Percentiles rank a stretch among this genome's conserved stretches.
Conservation (phyloP, 2,888 invertebrate genomes). For the Hoplodrina ambigua region DNA sequence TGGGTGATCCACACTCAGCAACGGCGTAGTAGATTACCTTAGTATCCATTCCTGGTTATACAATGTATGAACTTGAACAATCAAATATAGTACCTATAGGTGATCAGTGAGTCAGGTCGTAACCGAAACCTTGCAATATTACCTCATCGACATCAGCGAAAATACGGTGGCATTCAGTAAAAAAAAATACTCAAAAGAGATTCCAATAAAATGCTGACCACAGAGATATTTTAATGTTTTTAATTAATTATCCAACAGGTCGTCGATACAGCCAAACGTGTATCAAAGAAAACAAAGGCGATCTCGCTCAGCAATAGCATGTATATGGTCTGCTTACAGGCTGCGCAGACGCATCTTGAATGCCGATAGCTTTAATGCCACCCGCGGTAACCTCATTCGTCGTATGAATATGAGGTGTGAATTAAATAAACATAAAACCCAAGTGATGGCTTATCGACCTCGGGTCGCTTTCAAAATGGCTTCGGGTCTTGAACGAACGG, state of each 20-base stretch:
- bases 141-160: conserved; percentile 10
- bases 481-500: conserved; percentile 37
- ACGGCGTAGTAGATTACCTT: not conserved
- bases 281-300: conserved; percentile 67
- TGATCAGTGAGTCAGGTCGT: conserved; percentile 23
- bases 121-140: conserved; percentile 25
- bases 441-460: conserved; percentile 58
- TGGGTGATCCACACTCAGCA: conserved; percentile 1
- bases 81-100: not conserved
- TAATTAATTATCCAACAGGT: conserved; percentile 20
- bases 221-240: conserved; percentile 21
- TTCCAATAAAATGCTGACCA: conserved; percentile 15
- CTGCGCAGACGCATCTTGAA: conserved; percentile 69
- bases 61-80: conserved; percentile 25
- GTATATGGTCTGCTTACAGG: conserved; percentile 79
- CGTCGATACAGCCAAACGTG: conserved; percentile 44
- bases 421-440: conserved; percentile 66
- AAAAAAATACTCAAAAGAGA: too few relatives aligned
- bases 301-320: conserved; percentile 69
- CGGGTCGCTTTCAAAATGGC: conserved; percentile 58
- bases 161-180: conserved; percentile 1
- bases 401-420: conserved; percentile 68
- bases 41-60: conserved; percentile 8
- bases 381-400: conserved; percentile 61
- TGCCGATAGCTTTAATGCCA: conserved; percentile 69